phyloP scores from a whole-genome alignment of 2,888 invertebrate genomes.

The Hirtodrosophila trivittata region DNA sequence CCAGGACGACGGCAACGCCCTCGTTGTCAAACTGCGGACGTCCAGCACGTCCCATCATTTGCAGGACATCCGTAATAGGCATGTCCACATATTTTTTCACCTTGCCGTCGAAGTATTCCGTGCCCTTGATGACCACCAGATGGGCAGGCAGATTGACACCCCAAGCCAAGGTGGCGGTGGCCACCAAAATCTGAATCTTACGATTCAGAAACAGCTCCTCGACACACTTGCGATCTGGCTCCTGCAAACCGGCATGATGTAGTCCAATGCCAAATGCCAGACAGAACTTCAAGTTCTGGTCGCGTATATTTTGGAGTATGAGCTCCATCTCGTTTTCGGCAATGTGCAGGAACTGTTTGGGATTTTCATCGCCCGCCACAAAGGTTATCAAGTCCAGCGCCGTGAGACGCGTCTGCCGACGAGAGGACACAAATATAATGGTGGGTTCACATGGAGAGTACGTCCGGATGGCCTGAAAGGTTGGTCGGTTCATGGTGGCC shows the following conservation, averaged over 20 bases:
- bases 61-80: conserved; percentile 99
- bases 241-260: conserved; percentile 98
- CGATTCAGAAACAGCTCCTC: conserved; percentile 97
- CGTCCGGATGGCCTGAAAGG: conserved; percentile 96
- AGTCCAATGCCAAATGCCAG: conserved; percentile 98
- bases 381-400: conserved; percentile 97
- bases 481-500: conserved; percentile 99
- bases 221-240: conserved; percentile 94
- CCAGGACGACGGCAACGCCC: conserved; percentile 93
- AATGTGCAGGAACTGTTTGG: conserved; percentile 97
- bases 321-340: conserved; percentile 93
- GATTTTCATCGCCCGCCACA: conserved; percentile 94
- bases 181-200: conserved; percentile 97
- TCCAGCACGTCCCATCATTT: conserved; percentile 99
- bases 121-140: conserved; percentile 98
- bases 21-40: conserved; percentile 98
- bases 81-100: conserved; percentile 98
- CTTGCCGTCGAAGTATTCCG: conserved; percentile 99
- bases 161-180: conserved; percentile 99
- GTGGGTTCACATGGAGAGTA: conserved; percentile 96
- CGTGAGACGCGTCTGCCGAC: conserved; percentile 97
- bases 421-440: conserved; percentile 97
- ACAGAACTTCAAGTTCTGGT: conserved; percentile 95
- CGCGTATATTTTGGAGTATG: conserved; percentile 89
- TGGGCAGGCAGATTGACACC: conserved; percentile 99